Conservation (phyloP, 2,888 invertebrate species). For the Strigamia transsilvanica region DNA sequence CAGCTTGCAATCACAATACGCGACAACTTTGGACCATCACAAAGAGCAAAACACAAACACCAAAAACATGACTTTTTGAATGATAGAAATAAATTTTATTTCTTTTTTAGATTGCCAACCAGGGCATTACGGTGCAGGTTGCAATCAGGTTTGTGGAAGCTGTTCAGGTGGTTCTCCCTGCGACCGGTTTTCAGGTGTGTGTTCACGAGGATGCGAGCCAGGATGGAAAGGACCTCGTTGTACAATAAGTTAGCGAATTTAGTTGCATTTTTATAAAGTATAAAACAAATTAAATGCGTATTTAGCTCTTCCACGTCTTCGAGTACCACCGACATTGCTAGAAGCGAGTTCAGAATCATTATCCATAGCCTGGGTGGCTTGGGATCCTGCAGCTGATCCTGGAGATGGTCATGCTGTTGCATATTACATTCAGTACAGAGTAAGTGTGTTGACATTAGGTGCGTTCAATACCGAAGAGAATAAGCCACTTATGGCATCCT, state of each 20-base stretch:
- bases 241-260: constrained; percentile 33
- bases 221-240: constrained; percentile 57
- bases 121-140: constrained; percentile 57
- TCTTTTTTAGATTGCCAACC: constrained; percentile 57
- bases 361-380: constrained; percentile 34
- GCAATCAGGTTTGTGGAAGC: constrained; percentile 57
- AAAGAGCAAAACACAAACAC: too few species aligned
- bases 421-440: constrained; percentile 50
- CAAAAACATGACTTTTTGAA: too few species aligned
- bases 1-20: too few species aligned
- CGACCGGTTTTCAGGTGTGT: constrained; percentile 57
- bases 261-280: too few species aligned
- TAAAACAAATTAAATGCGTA: background rate
- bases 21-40: too few species aligned
- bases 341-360: constrained; percentile 48
- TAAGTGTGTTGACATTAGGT: background rate
- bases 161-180: constrained; percentile 56
- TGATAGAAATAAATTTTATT: too few species aligned
- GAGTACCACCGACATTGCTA: constrained; percentile 1
- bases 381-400: constrained; percentile 52
- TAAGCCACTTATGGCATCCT: too few species aligned
- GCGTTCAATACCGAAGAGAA: too few species aligned
- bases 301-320: constrained; percentile 29
- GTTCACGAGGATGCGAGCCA: constrained; percentile 56
- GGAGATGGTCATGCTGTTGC: constrained; percentile 52